Conservation (phyloP, 1,140 invertebrate genomes). For the Paracyclopina nana region DNA sequence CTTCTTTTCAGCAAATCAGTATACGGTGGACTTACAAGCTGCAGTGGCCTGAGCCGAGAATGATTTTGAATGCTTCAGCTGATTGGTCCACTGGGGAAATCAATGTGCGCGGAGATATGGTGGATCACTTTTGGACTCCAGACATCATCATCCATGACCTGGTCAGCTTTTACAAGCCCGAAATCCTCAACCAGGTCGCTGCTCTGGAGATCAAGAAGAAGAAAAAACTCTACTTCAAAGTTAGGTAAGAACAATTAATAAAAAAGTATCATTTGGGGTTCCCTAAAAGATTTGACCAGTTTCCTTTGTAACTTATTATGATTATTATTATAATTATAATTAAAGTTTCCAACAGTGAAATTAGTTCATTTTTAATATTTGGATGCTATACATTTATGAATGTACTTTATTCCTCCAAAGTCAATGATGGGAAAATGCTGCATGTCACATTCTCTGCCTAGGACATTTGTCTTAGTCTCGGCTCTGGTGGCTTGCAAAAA, state of each 20-base stretch:
- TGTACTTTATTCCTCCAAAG: too few species aligned
- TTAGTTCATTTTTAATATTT: too few species aligned
- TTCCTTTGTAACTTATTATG: too few species aligned
- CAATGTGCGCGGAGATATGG: constrained; percentile 14
- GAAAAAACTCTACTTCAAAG: constrained; percentile 16
- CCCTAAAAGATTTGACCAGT: background rate
- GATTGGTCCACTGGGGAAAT: constrained; percentile 15
- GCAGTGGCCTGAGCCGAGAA: constrained; percentile 13
- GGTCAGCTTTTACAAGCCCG: constrained; percentile 13
- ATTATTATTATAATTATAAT: too few species aligned
- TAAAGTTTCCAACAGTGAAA: too few species aligned
- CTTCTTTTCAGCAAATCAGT: constrained; percentile 10
- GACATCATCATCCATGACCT: constrained; percentile 17
- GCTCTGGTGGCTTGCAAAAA: too few species aligned
- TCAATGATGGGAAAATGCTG: too few species aligned
- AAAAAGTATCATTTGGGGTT: background rate
- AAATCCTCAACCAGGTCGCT: constrained; percentile 16
- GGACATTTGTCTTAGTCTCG: too few species aligned
- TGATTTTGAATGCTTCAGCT: constrained; percentile 15
- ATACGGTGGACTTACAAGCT: constrained; percentile 10
- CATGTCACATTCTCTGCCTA: too few species aligned
- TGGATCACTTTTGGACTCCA: constrained; percentile 16
- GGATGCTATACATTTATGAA: too few species aligned
- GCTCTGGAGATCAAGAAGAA: constrained; percentile 10
- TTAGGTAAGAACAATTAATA: constrained; percentile 16